Base-by-base conservation (phyloP, 2,797 vertebrate species). In the Xenentodon cancila region DNA sequence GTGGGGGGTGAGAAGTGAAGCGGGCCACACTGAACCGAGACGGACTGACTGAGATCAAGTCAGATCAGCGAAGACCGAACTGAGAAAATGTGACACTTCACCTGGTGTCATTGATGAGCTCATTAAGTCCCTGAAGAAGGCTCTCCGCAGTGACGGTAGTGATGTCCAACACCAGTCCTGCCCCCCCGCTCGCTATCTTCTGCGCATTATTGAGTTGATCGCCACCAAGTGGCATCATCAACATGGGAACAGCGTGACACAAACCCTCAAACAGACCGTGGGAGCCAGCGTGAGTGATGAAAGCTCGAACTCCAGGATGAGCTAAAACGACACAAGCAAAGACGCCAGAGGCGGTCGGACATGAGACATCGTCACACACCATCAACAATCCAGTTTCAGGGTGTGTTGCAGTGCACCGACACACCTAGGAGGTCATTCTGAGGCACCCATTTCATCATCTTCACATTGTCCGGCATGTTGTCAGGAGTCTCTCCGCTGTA, bases 351-450 rank as follows among this genome's bases (percentile, higher is more conserved):
- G 0, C 16, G 48, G 0, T 3, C 7, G 7, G 8, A 27, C 2
- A 15, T 30, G 1, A 42, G n/a, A 58, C 1, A 12, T 16, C 2
- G 1, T 1, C 43, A 0, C 9, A 21, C 44, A 27, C 12, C 17
- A 0, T 54, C 1, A 21, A 4, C 1, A 9, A 7, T 12, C 19
- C 13, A 40, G 53, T 48, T 21, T 53, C 9, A 43, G 37, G 27
- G 37, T 58, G 50, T 47, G 51, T 13, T 18, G 15, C 12, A 12
- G 58, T 18, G n/a, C 20, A 51, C 51, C 46, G 37, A 71, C 75
- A 43, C 27, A 99, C 97, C 96, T 22, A 98, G 92, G 2, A 99
- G 92, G 57, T 98, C 96, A 2, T 98, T 98, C 80, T 99, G 97
- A 22, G 97, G 96, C 27, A 98, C 91, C 97, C 97, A 99, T 9